Evolutionary conservation across 1,140 invertebrate genomes (phyloP), one percentile per base, ranked within the genome.

Genomic region (Charaxes varanes): DNA sequence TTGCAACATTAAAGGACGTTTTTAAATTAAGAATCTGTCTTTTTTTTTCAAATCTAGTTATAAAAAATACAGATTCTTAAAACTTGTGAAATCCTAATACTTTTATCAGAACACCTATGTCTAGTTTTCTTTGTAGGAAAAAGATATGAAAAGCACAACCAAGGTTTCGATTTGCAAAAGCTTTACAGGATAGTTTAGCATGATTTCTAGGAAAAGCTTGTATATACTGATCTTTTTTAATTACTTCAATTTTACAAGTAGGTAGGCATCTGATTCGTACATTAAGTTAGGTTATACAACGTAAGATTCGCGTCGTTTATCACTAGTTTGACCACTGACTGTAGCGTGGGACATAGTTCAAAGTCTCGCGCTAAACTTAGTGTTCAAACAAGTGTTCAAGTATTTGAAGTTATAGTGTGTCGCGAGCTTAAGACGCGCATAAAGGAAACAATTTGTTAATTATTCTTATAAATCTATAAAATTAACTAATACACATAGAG

Each of bases 401-500:
- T n/a, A n/a, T n/a, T n/a, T n/a, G n/a, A n/a, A n/a, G n/a, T n/a
- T n/a, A n/a, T n/a, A n/a, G n/a, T n/a, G n/a, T n/a, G n/a, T n/a
- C n/a, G n/a, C n/a, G n/a, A n/a, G n/a, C n/a, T n/a, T n/a, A n/a
- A n/a, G n/a, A n/a, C n/a, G n/a, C n/a, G n/a, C n/a, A n/a, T n/a
- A n/a, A 50, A 40, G 47, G 38, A 56, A 46, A 60, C 49, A 59
- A 58, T 53, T 54, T 58, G 33, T 54, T 57, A 56, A 53, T 55
- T 56, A 61, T 44, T 41, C 53, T 60, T 70, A 70, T 48, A 69
- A 69, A 62, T 62, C 59, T 66, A 68, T 61, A 56, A 64, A 63
- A 64, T 64, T 71, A 71, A 68, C 53, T 66, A 62, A 62, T 58
- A 64, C 59, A 65, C 58, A 59, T 54, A n/a, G n/a, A n/a, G n/a